phyloP scores from a whole-genome alignment of 2,888 invertebrate species.

The Zygaena filipendulae region DNA sequence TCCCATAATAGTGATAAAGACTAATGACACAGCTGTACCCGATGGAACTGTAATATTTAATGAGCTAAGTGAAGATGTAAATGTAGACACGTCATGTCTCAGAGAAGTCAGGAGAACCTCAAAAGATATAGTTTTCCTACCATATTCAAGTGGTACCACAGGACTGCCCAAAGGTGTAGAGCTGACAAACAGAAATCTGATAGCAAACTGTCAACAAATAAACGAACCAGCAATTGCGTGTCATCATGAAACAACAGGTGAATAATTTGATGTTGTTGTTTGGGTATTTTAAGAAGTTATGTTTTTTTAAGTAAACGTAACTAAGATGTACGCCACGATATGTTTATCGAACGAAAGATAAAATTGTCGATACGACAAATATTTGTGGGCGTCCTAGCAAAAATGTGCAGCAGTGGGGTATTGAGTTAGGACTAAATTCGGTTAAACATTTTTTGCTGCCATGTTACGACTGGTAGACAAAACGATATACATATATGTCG shows the following conservation, averaged over 20 bases:
- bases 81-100: constrained; percentile 63
- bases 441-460: no score
- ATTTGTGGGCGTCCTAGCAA: no score
- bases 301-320: no score
- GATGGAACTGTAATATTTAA: constrained; percentile 70
- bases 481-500: no score
- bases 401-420: no score
- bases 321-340: no score
- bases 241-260: constrained; percentile 49
- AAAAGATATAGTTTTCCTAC: constrained; percentile 75
- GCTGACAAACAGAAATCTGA: constrained; percentile 70
- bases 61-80: constrained; percentile 68
- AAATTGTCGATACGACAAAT: no score
- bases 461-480: no score
- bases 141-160: constrained; percentile 90
- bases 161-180: constrained; percentile 84
- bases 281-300: neutral
- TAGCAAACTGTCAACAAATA: constrained; percentile 58
- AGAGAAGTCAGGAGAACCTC: constrained; percentile 46
- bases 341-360: no score
- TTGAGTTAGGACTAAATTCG: no score
- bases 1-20: constrained; percentile 64
- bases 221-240: constrained; percentile 31
- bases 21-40: constrained; percentile 37
- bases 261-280: no score